Base-by-base conservation (phyloP, 2,113 vertebrate species). In the Ardeotis arabs region DNA sequence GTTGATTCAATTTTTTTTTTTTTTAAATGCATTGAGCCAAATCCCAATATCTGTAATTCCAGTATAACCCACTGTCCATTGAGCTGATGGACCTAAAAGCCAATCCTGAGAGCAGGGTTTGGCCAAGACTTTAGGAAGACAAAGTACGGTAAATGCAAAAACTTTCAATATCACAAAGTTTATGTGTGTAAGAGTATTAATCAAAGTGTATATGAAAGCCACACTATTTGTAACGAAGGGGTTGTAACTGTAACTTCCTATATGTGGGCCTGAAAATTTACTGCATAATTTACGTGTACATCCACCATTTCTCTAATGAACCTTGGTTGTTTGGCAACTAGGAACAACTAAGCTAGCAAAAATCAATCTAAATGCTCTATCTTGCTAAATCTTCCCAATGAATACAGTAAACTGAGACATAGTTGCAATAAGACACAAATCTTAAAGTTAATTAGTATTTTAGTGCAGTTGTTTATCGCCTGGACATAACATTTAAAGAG, bases 361-460 rank as follows among this genome's bases (percentile, higher is more conserved):
- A 97, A 89, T 75, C 70, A 81, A 31, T 94, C 45, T 93, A 70
- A 93, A 17, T 84, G 12, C 10, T 84, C 49, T 84, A 5, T 73
- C 74, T 95, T 90, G 56, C 37, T 90, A 86, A 72, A 33, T 89
- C 44, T 69, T 96, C 33, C n/a, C 64, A 89, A 95, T 53, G 37
- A 90, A 81, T 87, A 75, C 49, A 56, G 20, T 77, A 93, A 95
- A 33, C 9, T 45, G 49, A 95, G 94, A 66, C 14, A 60, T 12
- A 37, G n/a, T 55, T 95, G 39, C 60, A 95, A 63, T 82, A 80
- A 92, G 87, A 83, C 56, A 84, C 10, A 90, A 92, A 95, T 78
- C 41, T 88, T 94, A 67, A 50, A 62, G 70, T 81, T 87, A 95
- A 95, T 90, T 90, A 74, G n/a, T 70, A 84, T 91, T 91, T 95